Evolutionary conservation across 1,140 invertebrate species (phyloP), one percentile per base, ranked within the genome.

Genomic region (Aradophagus sp.): DNA sequence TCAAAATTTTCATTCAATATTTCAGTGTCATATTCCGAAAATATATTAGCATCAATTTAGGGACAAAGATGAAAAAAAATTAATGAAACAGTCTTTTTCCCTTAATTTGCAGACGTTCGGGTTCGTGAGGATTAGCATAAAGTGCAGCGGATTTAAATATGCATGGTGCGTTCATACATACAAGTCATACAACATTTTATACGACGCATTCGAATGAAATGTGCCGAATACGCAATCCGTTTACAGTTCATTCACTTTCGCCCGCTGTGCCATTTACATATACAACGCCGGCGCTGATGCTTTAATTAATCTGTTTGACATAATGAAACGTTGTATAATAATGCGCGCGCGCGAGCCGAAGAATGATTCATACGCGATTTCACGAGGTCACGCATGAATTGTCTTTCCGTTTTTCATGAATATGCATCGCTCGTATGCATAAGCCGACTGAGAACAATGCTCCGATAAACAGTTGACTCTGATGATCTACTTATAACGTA

Each of bases 241-340:
- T 69, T 55, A 48, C 48, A 55, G 65, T 58, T 61, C 47, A 59
- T 68, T 59, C 55, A 55, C 42, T 69, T 69, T 69, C 56, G 36
- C 50, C 42, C 44, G 52, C 52, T 55, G 44, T 19, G 44, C 13
- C n/a, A 62, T 70, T 62, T 70, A 47, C 58, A 70, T 70, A 56
- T 29, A 56, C 66, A 62, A 50, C 39, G 7, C 11, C 17, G 16
- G 1, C 41, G 39, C 48, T 53, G 65, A 61, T 55, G 48, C 55
- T 55, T 68, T 52, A 59, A 59, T 68, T 68, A 68, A 68, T 68
- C 47, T 39, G 55, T 68, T 59, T 59, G 63, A 67, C 63, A 58
- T 55, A 55, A 61, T 47, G 34, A 23, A 41, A 52, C 38, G 42
- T 7, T 35, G 27, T 23, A 56, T n/a, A 29, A 13, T 58, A 55